Percentiles rank a stretch among this genome's conserved stretches.
phyloP scores from a whole-genome alignment of 2,113 vertebrate species.

The Machaerirhynchus nigripectus region DNA sequence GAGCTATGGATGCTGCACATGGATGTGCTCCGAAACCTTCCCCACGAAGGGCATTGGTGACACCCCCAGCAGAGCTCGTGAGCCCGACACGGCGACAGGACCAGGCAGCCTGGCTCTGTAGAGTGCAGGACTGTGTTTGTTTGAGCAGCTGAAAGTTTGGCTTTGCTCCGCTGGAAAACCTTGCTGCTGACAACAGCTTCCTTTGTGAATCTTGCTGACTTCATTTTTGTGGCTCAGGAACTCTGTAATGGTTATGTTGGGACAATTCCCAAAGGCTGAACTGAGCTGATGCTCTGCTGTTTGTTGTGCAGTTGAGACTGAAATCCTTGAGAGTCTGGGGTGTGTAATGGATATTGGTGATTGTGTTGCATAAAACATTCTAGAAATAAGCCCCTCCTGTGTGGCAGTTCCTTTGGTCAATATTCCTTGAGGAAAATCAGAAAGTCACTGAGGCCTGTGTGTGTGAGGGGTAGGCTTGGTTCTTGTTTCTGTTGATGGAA shows the following conservation, averaged over 20 bases:
- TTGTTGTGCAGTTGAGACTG: neutral
- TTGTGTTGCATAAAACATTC: neutral
- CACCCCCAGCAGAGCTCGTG: neutral
- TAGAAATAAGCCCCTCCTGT: neutral
- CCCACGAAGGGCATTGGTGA: fast-evolving
- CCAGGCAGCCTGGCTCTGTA: neutral
- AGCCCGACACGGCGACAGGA: fast-evolving
- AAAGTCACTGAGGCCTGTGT: neutral
- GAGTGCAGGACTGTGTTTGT: neutral
- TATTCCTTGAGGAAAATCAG: neutral
- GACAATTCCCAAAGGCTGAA: neutral
- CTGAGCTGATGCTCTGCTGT: neutral
- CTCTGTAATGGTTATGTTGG: neutral
- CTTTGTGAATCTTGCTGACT: constrained; percentile 21
- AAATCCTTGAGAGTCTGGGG: neutral
- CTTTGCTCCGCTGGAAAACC: neutral
- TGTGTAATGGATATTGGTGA: neutral
- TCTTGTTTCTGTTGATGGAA: neutral
- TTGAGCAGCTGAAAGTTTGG: neutral
- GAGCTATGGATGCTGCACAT: fast-evolving
- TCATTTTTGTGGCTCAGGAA: neutral
- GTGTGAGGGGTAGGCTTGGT: neutral
- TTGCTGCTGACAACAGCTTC: constrained; percentile 35
- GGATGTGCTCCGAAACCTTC: neutral
- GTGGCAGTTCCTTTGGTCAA: neutral